Conservation (phyloP, 2,888 invertebrate species). For the Iselma pallidipennis region DNA sequence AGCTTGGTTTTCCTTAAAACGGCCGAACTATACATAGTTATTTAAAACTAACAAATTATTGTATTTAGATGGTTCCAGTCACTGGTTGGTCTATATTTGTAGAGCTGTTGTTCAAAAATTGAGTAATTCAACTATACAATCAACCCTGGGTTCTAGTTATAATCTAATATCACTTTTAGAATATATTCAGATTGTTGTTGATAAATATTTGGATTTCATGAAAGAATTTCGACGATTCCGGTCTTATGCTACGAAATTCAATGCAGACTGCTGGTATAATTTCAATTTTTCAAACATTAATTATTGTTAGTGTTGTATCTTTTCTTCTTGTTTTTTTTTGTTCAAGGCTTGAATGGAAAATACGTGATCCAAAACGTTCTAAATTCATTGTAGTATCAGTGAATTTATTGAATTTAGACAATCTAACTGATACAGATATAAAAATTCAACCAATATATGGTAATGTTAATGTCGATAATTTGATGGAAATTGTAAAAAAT, state of each 20-base stretch:
- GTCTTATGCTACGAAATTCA: conserved; percentile 21
- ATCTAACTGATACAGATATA: not conserved
- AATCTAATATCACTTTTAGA: conserved; percentile 32
- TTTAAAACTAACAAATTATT: too few relatives aligned
- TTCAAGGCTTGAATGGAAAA: conserved; percentile 5
- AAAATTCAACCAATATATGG: not conserved
- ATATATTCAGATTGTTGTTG: conserved; percentile 26
- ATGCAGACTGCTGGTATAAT: conserved; percentile 25
- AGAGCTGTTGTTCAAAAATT: conserved; percentile 25
- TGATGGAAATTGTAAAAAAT: not conserved
- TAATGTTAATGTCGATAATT: not conserved
- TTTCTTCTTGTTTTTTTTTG: not conserved
- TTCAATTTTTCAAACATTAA: not conserved
- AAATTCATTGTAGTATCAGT: conserved; percentile 3
- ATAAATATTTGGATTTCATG: conserved; percentile 21
- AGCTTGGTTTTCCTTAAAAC: too few relatives aligned
- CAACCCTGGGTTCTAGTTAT: conserved; percentile 26
- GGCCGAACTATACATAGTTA: too few relatives aligned
- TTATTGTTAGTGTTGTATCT: not conserved
- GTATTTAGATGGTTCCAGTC: too few relatives aligned
- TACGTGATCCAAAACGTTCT: not conserved
- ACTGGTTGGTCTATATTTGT: not conserved
- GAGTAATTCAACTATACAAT: conserved; percentile 18
- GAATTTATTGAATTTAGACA: conserved; percentile 6
- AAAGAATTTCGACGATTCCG: conserved; percentile 16